Evolutionary conservation across 2,113 vertebrate species (phyloP).

Genomic region (Chrysochloris asiatica): DNA sequence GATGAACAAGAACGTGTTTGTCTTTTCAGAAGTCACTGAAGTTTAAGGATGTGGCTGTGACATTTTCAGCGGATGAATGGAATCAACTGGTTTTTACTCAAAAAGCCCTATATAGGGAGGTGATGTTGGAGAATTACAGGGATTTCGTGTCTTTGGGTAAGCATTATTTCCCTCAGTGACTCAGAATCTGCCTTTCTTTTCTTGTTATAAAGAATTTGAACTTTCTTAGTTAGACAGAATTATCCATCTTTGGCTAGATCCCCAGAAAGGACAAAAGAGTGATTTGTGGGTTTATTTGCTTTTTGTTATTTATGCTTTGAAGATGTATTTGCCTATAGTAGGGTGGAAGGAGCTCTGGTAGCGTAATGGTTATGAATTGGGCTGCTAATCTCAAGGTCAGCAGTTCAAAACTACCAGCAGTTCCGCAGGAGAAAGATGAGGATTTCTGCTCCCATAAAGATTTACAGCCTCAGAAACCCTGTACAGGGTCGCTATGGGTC

Average conservation of each 20-base stretch:
- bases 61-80: not conserved
- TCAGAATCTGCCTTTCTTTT: not conserved
- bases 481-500: no score
- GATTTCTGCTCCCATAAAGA: no score
- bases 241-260: not conserved
- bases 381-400: no score
- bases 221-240: not conserved
- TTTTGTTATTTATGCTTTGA: not conserved
- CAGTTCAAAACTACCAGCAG: no score
- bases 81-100: not conserved
- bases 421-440: no score
- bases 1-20: not conserved
- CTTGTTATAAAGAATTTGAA: not conserved
- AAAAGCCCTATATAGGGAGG: conserved; percentile 2
- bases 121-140: conserved; percentile 28
- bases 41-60: conserved; percentile 40
- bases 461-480: no score
- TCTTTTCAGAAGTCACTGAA: conserved; percentile 18
- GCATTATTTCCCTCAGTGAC: not conserved
- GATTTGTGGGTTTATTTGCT: not conserved
- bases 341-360: no score
- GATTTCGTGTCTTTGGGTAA: conserved; percentile 13
- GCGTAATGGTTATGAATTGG: no score
- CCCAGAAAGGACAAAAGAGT: not conserved
- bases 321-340: not conserved